Evolutionary conservation across 2,113 vertebrate genomes (phyloP).

Genomic region (Crotalus tigris): DNA sequence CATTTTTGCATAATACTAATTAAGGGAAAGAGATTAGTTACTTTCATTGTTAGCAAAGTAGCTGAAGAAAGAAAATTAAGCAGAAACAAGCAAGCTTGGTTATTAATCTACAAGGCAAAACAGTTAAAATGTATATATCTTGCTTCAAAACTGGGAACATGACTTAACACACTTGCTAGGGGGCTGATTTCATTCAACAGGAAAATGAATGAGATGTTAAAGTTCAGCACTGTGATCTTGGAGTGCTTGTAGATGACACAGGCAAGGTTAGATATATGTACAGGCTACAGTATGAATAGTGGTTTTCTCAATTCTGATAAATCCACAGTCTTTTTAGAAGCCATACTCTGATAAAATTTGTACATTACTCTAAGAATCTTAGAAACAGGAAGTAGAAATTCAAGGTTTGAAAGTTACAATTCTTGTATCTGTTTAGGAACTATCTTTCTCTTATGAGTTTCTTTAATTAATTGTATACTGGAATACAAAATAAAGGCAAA

Average conservation of each 20-base stretch:
- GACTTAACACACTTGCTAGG: neutral
- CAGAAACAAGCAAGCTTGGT: neutral
- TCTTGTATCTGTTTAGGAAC: neutral
- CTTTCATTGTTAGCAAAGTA: neutral
- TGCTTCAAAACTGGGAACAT: neutral
- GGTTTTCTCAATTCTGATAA: neutral
- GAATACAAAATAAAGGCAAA: neutral
- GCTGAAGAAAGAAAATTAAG: neutral
- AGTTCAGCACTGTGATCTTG: neutral
- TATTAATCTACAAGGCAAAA: neutral
- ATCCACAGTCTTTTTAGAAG: neutral
- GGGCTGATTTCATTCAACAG: neutral
- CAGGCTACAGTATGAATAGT: neutral
- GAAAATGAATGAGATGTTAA: neutral
- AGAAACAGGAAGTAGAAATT: neutral
- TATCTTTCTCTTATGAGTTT: neutral
- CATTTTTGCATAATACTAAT: neutral
- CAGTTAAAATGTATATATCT: neutral
- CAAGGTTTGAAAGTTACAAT: neutral
- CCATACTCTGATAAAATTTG: neutral
- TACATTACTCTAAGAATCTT: neutral
- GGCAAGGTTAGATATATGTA: neutral
- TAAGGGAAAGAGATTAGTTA: neutral
- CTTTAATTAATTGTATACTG: neutral
- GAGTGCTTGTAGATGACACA: neutral